Evolutionary conservation across 2,888 invertebrate species (phyloP).

Genomic region (Trichopria drosophilae): DNA sequence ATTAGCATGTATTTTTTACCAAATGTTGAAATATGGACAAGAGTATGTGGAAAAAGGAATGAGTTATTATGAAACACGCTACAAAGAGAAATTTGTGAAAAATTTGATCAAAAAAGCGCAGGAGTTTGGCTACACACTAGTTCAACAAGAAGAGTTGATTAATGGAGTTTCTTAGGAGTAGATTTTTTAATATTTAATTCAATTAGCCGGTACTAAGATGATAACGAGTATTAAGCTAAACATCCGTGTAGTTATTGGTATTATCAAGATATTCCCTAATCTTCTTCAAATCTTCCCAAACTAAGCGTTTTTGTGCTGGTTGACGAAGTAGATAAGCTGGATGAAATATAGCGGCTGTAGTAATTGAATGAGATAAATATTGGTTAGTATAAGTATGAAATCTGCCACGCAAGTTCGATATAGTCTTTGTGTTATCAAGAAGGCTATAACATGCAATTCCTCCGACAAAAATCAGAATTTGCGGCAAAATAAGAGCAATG

Average conservation of each 20-base stretch:
- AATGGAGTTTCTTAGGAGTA: too few relatives aligned
- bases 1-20: too few relatives aligned
- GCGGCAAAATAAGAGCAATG: constrained; percentile 21
- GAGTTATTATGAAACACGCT: too few relatives aligned
- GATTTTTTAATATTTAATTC: too few relatives aligned
- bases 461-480: constrained; percentile 15
- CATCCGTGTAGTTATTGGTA: constrained; percentile 15
- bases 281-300: constrained; percentile 16
- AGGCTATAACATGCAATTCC: constrained; percentile 15
- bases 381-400: constrained; percentile 19
- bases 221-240: too few relatives aligned
- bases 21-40: too few relatives aligned
- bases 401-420: constrained; percentile 9
- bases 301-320: constrained; percentile 12
- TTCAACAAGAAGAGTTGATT: too few relatives aligned
- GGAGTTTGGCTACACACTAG: too few relatives aligned
- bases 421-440: constrained; percentile 13
- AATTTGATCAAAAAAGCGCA: too few relatives aligned
- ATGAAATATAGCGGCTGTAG: constrained; percentile 16
- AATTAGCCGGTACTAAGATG: too few relatives aligned
- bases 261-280: constrained; percentile 19
- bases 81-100: too few relatives aligned
- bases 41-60: too few relatives aligned
- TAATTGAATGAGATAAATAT: constrained; percentile 19
- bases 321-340: constrained; percentile 18